Evolutionary conservation across 2,888 invertebrate genomes (phyloP).

Genomic region (Caenorhabditis japonica): DNA sequence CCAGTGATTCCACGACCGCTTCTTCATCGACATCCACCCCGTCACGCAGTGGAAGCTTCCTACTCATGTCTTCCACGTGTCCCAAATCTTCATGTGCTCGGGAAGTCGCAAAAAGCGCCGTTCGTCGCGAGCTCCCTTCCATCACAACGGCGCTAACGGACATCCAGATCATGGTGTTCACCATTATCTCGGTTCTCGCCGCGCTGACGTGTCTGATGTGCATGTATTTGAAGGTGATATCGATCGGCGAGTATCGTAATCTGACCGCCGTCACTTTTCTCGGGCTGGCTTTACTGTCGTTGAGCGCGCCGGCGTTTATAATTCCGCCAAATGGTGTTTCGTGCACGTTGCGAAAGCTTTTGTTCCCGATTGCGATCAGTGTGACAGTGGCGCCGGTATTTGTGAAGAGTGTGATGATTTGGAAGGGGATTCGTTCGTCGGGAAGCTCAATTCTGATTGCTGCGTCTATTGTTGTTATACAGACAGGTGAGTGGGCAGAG

Average conservation of each 20-base stretch:
- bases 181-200: constrained; percentile 58
- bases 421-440: constrained; percentile 40
- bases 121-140: constrained; percentile 54
- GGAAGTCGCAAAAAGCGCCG: constrained; percentile 47
- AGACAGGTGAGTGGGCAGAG: constrained; percentile 34
- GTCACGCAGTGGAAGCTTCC: constrained; percentile 35
- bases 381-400: constrained; percentile 67
- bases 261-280: constrained; percentile 64
- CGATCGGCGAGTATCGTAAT: constrained; percentile 62
- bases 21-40: too few species aligned
- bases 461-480: constrained; percentile 47
- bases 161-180: constrained; percentile 61
- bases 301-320: constrained; percentile 68
- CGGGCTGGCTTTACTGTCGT: constrained; percentile 62
- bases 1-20: constrained; percentile 11
- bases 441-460: constrained; percentile 42
- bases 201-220: constrained; percentile 67
- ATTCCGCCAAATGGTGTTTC: constrained; percentile 67
- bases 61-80: constrained; percentile 51
- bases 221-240: constrained; percentile 69
- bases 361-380: constrained; percentile 66
- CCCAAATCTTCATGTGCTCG: constrained; percentile 61
- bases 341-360: constrained; percentile 61
- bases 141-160: constrained; percentile 58
- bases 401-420: constrained; percentile 58